Conservation (phyloP, 2,888 invertebrate species). For the Elaeidobius kamerunicus region DNA sequence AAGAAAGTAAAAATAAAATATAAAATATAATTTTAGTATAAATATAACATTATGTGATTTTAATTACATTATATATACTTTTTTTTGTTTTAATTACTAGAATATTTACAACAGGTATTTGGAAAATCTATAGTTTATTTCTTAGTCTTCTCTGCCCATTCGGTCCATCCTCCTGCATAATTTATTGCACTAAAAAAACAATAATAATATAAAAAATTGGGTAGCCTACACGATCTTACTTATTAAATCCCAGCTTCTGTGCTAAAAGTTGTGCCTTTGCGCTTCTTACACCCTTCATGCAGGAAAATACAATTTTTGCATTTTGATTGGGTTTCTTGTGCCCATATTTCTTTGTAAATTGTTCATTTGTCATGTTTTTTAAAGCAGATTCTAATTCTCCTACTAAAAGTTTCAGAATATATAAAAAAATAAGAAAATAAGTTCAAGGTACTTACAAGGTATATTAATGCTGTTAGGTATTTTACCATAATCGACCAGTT, state of each 20-base stretch:
- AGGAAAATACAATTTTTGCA: slow-evolving; percentile 64
- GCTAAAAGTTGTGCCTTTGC: slow-evolving; percentile 60
- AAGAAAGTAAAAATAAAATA: too few species aligned
- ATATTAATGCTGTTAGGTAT: slow-evolving; percentile 75
- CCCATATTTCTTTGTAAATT: slow-evolving; percentile 58
- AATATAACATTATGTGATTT: too few species aligned
- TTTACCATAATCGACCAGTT: slow-evolving; percentile 65
- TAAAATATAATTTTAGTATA: too few species aligned
- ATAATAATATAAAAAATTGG: slow-evolving; percentile 10
- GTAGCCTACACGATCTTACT: slow-evolving; percentile 47
- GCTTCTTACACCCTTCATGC: slow-evolving; percentile 65
- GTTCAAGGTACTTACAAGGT: slow-evolving; percentile 56
- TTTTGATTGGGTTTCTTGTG: slow-evolving; percentile 57
- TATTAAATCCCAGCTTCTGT: slow-evolving; percentile 56
- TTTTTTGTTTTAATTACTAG: too few species aligned
- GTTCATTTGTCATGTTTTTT: slow-evolving; percentile 50
- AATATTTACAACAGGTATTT: neutral
- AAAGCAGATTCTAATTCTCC: slow-evolving; percentile 52
- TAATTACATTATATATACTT: too few species aligned
- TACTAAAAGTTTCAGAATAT: slow-evolving; percentile 49
- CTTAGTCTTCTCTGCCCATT: slow-evolving; percentile 48
- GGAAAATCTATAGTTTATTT: neutral
- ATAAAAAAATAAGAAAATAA: neutral
- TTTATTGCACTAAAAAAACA: slow-evolving; percentile 47
- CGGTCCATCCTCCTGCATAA: slow-evolving; percentile 52